phyloP scores from a whole-genome alignment of 2,113 vertebrate species.

The Cheirogaleus medius region DNA sequence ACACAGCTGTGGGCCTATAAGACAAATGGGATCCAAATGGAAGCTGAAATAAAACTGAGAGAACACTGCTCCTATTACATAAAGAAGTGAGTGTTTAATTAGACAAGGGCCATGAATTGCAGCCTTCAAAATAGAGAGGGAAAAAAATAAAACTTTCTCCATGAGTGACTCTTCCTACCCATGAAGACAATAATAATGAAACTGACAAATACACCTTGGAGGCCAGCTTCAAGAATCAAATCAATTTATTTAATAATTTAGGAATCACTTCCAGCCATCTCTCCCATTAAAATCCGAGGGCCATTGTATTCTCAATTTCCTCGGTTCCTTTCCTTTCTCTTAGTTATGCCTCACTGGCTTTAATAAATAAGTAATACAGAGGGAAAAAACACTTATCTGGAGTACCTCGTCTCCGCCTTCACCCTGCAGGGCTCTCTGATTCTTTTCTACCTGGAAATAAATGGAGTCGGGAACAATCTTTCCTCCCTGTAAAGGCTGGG shows the following conservation, averaged over 20 bases:
- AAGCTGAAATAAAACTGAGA: conserved; percentile 57
- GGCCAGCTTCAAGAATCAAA: conserved; percentile 83
- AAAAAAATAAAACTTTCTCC: conserved; percentile 72
- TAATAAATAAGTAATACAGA: conserved; percentile 90
- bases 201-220: conserved; percentile 87
- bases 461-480: conserved; percentile 78
- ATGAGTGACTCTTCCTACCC: conserved; percentile 81
- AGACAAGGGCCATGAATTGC: conserved; percentile 69
- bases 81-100: conserved; percentile 82
- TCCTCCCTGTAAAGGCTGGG: conserved; percentile 71
- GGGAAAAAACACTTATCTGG: conserved; percentile 82
- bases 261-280: conserved; percentile 88
- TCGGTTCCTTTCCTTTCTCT: conserved; percentile 84
- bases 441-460: conserved; percentile 83
- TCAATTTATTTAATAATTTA: conserved; percentile 91
- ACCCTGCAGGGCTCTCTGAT: conserved; percentile 78
- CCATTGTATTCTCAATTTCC: conserved; percentile 88
- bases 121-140: conserved; percentile 68
- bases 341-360: conserved; percentile 87
- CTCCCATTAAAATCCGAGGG: conserved; percentile 88
- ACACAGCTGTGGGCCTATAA: background rate
- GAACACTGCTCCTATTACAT: conserved; percentile 55
- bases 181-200: conserved; percentile 83
- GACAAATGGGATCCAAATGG: conserved; percentile 20
- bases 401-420: conserved; percentile 81